Conservation (phyloP, 2,888 invertebrate genomes). For the Hesperia comma region DNA sequence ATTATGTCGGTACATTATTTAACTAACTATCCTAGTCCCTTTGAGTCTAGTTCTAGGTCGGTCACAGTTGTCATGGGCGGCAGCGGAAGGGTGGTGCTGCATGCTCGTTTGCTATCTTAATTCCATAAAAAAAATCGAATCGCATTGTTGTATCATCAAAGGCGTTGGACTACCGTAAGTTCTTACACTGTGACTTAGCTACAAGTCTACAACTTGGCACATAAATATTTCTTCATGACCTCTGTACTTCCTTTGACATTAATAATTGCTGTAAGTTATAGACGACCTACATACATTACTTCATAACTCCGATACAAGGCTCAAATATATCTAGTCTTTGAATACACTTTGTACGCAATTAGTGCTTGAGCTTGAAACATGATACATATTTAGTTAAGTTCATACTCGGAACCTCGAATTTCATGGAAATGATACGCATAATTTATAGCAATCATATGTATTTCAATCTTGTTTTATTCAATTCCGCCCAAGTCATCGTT, state of each 20-base stretch:
- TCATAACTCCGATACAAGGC: conserved; percentile 5
- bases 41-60: no score
- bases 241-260: conserved; percentile 11
- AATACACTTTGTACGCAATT: conserved; percentile 14
- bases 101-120: no score
- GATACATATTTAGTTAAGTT: conserved; percentile 1
- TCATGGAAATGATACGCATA: no score
- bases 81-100: no score
- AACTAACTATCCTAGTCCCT: no score
- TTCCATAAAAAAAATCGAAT: no score
- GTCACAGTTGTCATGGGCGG: no score
- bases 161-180: background rate
- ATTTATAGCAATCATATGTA: no score
- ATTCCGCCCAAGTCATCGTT: no score
- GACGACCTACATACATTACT: conserved; percentile 15
- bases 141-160: background rate
- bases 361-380: background rate
- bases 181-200: background rate
- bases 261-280: conserved; percentile 27
- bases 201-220: conserved; percentile 1
- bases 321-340: background rate
- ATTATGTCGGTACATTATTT: no score
- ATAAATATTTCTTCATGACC: conserved; percentile 19
- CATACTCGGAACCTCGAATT: conserved; percentile 1
- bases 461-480: no score